Evolutionary conservation across 1,140 invertebrate genomes (phyloP).

Genomic region (Saccostrea glomerata): DNA sequence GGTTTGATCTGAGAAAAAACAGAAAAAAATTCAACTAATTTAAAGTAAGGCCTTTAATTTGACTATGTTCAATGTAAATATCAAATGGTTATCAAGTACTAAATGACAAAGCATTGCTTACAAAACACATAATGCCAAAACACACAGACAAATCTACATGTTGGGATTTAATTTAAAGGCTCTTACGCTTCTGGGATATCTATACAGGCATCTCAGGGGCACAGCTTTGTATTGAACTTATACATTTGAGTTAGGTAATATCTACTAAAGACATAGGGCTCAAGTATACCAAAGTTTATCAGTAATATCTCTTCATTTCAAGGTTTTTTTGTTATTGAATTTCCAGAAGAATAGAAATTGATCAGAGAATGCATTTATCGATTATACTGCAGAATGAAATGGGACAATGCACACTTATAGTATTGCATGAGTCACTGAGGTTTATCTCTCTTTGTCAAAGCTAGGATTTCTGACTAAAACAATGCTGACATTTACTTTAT

Average conservation of each 20-base stretch:
- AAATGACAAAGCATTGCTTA: slow-evolving; percentile 23
- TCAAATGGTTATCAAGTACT: slow-evolving; percentile 24
- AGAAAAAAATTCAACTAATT: not conserved
- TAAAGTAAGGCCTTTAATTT: slow-evolving; percentile 13
- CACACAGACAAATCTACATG: not conserved
- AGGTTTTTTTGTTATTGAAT: slow-evolving; percentile 14
- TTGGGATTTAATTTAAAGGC: slow-evolving; percentile 27
- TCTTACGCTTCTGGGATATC: not conserved
- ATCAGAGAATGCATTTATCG: not conserved
- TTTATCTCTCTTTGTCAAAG: not conserved
- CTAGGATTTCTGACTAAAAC: not conserved
- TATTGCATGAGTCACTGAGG: not conserved
- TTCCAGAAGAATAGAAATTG: slow-evolving; percentile 31
- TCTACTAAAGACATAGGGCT: not conserved
- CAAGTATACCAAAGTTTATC: slow-evolving; percentile 25
- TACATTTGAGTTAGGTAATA: slow-evolving; percentile 26
- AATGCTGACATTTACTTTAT: not conserved
- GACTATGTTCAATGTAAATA: slow-evolving; percentile 20
- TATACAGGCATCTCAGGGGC: not conserved
- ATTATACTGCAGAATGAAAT: not conserved
- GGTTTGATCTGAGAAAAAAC: slow-evolving; percentile 28
- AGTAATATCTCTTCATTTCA: slow-evolving; percentile 13
- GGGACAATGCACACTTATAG: not conserved
- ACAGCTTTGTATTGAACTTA: slow-evolving; percentile 3
- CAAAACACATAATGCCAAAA: slow-evolving; percentile 16